Conservation (phyloP, 1,140 invertebrate species). For the Drosophila micromelanica region DNA sequence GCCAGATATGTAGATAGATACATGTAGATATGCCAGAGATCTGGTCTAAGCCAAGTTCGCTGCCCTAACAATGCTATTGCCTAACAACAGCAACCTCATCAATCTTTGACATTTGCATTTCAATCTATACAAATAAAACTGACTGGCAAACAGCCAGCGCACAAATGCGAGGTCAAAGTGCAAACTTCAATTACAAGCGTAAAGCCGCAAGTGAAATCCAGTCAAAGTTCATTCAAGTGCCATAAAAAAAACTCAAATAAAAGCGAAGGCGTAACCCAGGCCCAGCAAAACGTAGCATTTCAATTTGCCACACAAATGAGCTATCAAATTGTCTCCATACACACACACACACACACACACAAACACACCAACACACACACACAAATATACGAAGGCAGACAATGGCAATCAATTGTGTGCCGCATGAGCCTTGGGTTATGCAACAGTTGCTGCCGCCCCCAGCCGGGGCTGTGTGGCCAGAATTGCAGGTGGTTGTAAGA, state of each 20-base stretch:
- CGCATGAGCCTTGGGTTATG: conserved; percentile 20
- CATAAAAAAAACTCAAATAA: not conserved
- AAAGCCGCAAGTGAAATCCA: conserved; percentile 2
- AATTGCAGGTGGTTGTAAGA: conserved; percentile 37
- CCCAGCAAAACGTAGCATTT: conserved; percentile 26
- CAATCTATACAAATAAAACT: conserved; percentile 2
- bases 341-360: not conserved
- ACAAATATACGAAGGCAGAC: not conserved
- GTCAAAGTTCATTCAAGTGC: conserved; percentile 19
- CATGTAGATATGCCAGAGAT: not conserved
- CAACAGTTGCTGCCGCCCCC: conserved; percentile 33
- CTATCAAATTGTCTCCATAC: conserved; percentile 27
- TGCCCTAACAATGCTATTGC: conserved; percentile 12
- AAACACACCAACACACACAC: not conserved
- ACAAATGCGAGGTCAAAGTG: conserved; percentile 22
- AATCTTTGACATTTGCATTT: conserved; percentile 37
- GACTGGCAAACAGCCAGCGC: conserved; percentile 1
- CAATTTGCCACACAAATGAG: conserved; percentile 27
- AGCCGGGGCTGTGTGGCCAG: not conserved
- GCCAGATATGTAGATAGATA: not conserved
- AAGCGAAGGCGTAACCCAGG: conserved; percentile 1
- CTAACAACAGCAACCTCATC: conserved; percentile 12
- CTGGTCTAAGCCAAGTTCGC: conserved; percentile 11
- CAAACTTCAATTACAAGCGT: conserved; percentile 17
- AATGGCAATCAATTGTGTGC: not conserved